A percentile compares a stretch with the other conserved stretches of the same genome.
Conservation (phyloP, 2,888 invertebrate species). For the Lasioglossum vierecki region DNA sequence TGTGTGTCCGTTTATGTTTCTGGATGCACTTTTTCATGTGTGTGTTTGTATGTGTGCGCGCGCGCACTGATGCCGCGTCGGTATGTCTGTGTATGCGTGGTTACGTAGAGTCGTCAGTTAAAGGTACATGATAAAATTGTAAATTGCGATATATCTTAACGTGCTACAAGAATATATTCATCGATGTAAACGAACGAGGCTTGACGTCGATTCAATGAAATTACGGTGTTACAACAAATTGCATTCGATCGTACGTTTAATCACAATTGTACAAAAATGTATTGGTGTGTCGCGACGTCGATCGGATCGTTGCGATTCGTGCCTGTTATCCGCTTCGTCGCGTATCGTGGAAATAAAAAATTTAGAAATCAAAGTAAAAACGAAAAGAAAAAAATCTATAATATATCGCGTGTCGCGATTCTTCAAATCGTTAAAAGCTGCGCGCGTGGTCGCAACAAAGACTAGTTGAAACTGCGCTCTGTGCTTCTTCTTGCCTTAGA, state of each 20-base stretch:
- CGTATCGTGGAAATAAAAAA: background rate
- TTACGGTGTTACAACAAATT: background rate
- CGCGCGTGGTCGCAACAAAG: background rate
- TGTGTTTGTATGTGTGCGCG: background rate
- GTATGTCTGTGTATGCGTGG: conserved; percentile 13
- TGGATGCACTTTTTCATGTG: background rate
- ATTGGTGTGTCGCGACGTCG: background rate
- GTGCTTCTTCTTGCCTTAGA: background rate
- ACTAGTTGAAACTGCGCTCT: conserved; percentile 5
- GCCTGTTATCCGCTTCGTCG: background rate
- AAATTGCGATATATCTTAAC: conserved; percentile 37
- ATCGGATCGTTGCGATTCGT: background rate
- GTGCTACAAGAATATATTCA: conserved; percentile 38
- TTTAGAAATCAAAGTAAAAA: background rate
- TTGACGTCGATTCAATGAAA: background rate
- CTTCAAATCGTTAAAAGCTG: background rate
- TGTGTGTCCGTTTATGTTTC: background rate
- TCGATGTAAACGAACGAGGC: conserved; percentile 31
- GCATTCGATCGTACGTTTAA: background rate
- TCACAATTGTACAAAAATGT: background rate
- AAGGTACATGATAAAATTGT: conserved; percentile 53
- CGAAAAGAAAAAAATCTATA: background rate
- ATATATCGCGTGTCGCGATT: background rate
- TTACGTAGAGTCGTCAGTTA: conserved; percentile 49
- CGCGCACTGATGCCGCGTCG: background rate